Evolutionary conservation across 2,113 vertebrate species (phyloP).

Genomic region (Pontoporia blainvillei): DNA sequence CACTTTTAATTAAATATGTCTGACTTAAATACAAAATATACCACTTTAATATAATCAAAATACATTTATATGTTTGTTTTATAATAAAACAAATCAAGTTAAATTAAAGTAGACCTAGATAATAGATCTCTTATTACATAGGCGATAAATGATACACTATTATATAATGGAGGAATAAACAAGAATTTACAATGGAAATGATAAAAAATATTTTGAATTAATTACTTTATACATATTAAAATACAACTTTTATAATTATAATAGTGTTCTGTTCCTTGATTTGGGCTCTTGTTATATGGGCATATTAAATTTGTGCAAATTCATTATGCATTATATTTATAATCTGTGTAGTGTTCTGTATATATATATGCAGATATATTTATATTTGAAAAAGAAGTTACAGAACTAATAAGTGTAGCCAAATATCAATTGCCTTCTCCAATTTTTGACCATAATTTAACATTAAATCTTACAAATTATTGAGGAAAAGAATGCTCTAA

Average conservation of each 20-base stretch:
- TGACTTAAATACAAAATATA: not conserved
- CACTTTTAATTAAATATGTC: not conserved
- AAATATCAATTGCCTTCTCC: not conserved
- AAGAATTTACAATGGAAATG: not conserved
- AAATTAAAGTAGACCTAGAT: not conserved
- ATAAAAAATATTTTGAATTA: not conserved
- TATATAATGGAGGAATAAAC: not conserved
- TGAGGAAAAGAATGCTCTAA: not conserved
- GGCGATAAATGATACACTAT: not conserved
- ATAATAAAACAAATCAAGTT: not conserved
- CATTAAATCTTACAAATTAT: not conserved
- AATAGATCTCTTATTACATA: not conserved
- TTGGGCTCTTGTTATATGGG: not conserved
- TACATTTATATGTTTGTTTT: not conserved
- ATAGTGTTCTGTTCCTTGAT: not conserved
- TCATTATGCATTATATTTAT: not conserved
- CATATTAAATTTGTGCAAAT: not conserved
- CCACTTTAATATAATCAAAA: not conserved
- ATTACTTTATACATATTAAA: not conserved
- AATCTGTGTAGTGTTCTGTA: not conserved
- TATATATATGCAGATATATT: rapidly evolving
- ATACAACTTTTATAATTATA: not conserved
- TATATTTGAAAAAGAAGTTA: not conserved
- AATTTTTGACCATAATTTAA: not conserved
- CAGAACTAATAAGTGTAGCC: not conserved